These are phyloP conservation scores for Arothron firmamentum DNA, from an alignment of 2,113 vertebrate genomes.

Conservation along the genomic window DNA sequence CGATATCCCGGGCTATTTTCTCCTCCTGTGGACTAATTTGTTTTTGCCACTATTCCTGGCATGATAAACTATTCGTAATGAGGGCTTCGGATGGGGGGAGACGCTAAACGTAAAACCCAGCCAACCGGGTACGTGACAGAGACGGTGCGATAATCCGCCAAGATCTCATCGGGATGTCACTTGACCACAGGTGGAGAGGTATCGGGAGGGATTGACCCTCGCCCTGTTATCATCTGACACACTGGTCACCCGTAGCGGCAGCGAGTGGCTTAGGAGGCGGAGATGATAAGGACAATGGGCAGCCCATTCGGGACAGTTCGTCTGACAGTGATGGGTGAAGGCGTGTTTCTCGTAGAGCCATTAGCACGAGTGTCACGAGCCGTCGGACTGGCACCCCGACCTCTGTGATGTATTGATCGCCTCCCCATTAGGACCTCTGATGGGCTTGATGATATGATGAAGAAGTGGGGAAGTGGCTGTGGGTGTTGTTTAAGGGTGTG, in stretches of 20 bases:
- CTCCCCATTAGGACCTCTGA: conserved; percentile 59
- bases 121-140: neutral
- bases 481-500: conserved; percentile 39
- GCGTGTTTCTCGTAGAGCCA: neutral
- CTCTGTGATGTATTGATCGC: conserved; percentile 60
- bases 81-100: conserved; percentile 46
- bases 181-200: conserved; percentile 31
- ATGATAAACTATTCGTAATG: conserved; percentile 66
- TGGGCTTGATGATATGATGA: conserved; percentile 67
- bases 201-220: conserved; percentile 65
- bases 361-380: conserved; percentile 63
- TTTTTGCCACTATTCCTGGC: conserved; percentile 69
- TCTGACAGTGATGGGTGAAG: conserved; percentile 50
- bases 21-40: conserved; percentile 66
- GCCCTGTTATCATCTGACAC: conserved; percentile 34
- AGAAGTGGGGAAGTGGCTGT: conserved; percentile 12
- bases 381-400: conserved; percentile 37
- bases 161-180: conserved; percentile 32
- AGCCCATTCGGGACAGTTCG: conserved; percentile 18
- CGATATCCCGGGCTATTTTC: conserved; percentile 66
- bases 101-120: conserved; percentile 27
- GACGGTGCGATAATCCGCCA: neutral
- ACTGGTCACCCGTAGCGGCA: conserved; percentile 5
- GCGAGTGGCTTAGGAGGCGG: conserved; percentile 52
- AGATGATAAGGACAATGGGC: conserved; percentile 46